Evolutionary conservation across 1,140 invertebrate species (phyloP).

Genomic region (Proales similis): DNA sequence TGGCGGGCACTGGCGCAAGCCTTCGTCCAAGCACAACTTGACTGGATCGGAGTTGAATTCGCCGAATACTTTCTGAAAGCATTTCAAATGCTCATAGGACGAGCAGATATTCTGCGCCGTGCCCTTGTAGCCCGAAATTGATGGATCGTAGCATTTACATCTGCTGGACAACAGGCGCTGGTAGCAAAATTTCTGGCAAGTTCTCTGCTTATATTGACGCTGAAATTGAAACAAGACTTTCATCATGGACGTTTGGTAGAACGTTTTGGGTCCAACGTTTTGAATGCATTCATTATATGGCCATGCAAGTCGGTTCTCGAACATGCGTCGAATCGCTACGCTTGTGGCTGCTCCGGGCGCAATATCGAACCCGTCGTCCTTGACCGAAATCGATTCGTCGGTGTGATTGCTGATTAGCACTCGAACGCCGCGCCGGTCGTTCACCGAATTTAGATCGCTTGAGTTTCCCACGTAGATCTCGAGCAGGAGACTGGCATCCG

Average conservation of each 20-base stretch:
- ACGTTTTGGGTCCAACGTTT: background rate
- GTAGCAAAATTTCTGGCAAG: background rate
- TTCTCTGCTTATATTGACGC: background rate
- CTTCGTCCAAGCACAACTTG: too few relatives aligned
- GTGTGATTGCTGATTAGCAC: conserved; percentile 22
- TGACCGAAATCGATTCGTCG: background rate
- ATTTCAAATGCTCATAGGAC: too few relatives aligned
- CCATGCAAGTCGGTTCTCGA: background rate
- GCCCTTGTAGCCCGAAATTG: background rate
- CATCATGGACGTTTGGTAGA: background rate
- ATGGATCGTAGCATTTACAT: conserved; percentile 30
- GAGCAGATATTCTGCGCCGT: too few relatives aligned
- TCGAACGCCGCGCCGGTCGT: background rate
- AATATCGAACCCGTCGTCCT: background rate
- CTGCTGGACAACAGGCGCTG: background rate
- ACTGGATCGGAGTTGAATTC: too few relatives aligned
- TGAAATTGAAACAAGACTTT: conserved; percentile 15
- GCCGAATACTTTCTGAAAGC: too few relatives aligned
- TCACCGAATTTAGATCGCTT: background rate
- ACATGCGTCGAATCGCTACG: conserved; percentile 2
- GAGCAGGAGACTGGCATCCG: conserved; percentile 3
- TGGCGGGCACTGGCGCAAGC: conserved; percentile 4
- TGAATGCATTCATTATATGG: conserved; percentile 1
- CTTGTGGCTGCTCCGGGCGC: background rate
- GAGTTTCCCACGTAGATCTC: conserved; percentile 19